phyloP scores from a whole-genome alignment of 2,113 vertebrate genomes.

The Atrichornis clamosus region DNA sequence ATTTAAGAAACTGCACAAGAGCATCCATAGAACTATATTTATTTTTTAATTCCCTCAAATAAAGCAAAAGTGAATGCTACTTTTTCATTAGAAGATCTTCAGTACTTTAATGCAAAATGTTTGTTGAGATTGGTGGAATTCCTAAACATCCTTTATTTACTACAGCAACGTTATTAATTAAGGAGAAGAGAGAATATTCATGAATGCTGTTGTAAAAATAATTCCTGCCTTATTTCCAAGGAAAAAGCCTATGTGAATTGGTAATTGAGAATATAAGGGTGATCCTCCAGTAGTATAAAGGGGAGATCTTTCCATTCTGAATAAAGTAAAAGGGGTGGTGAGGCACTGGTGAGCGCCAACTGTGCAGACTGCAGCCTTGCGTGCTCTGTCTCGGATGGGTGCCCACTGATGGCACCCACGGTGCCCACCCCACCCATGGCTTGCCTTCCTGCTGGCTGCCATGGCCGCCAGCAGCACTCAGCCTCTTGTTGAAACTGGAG shows the following conservation, averaged over 20 bases:
- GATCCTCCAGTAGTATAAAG: background rate
- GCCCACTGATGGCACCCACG: accelerated
- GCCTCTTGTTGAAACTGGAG: background rate
- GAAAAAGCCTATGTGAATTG: background rate
- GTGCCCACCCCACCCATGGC: background rate
- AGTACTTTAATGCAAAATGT: background rate
- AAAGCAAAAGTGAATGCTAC: background rate
- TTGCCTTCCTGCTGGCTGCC: accelerated
- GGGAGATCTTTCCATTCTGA: background rate
- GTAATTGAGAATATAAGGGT: background rate
- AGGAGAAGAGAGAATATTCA: constrained; percentile 6
- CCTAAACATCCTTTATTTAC: constrained; percentile 45
- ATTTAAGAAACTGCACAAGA: constrained; percentile 1
- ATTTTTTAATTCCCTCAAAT: constrained; percentile 18
- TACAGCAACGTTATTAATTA: constrained; percentile 60
- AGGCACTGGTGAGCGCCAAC: background rate
- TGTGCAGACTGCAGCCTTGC: background rate
- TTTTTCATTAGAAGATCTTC: background rate
- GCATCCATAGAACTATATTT: background rate
- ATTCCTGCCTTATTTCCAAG: background rate
- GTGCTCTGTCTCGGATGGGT: background rate
- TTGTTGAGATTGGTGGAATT: constrained; percentile 31
- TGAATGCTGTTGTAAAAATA: background rate
- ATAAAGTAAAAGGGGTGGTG: background rate
- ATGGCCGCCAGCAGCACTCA: accelerated